Percentiles rank a stretch among this genome's conserved stretches.
phyloP scores from a whole-genome alignment of 2,113 vertebrate genomes.

The Plectropomus leopardus region DNA sequence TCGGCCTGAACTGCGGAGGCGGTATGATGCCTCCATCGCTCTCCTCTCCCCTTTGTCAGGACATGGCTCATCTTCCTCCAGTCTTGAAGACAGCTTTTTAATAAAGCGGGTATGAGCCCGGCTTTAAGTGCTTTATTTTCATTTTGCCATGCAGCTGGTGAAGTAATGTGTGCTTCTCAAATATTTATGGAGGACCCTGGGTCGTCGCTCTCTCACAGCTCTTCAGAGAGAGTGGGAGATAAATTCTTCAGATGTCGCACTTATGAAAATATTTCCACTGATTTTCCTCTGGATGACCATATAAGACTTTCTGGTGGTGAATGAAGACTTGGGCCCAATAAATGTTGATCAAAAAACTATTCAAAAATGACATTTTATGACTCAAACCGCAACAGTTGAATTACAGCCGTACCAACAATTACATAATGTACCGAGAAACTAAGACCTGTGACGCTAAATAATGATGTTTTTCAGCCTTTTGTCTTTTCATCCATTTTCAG shows the following conservation, averaged over 20 bases:
- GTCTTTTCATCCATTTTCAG: too few species aligned
- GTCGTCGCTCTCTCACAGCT: constrained; percentile 22
- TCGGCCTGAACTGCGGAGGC: constrained; percentile 43
- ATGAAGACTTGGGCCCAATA: not conserved
- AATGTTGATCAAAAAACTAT: not conserved
- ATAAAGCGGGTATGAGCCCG: constrained; percentile 62
- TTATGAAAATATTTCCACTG: constrained; percentile 7
- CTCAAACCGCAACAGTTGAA: not conserved
- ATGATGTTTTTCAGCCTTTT: not conserved
- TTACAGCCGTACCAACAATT: not conserved
- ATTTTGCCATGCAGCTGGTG: constrained; percentile 57
- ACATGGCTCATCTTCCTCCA: constrained; percentile 46
- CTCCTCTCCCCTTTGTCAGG: constrained; percentile 30
- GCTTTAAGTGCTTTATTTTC: constrained; percentile 77
- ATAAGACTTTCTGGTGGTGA: not conserved
- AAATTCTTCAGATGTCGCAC: constrained; percentile 24
- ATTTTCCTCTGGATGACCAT: constrained; percentile 12
- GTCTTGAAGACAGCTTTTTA: constrained; percentile 69
- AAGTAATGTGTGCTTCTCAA: constrained; percentile 71
- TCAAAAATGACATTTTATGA: not conserved
- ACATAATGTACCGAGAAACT: not conserved
- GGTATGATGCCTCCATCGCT: constrained; percentile 19
- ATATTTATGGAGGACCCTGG: constrained; percentile 75
- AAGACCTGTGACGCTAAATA: too few species aligned
- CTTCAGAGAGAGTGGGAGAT: constrained; percentile 10